Conservation (phyloP, 2,797 vertebrate genomes). For the Ispidina lecontei region DNA sequence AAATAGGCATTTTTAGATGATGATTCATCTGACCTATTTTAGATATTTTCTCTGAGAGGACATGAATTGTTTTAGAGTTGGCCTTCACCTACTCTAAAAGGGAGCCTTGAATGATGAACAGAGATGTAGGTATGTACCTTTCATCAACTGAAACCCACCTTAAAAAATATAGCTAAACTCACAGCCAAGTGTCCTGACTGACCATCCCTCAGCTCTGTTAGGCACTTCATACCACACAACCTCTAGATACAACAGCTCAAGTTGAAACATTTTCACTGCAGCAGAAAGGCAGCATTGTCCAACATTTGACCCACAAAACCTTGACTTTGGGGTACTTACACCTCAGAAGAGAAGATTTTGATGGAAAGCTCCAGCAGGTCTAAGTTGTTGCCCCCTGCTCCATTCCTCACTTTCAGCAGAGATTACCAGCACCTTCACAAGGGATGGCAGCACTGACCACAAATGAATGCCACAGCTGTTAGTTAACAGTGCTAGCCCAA, state of each 20-base stretch:
- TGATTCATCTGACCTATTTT: background rate
- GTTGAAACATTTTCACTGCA: background rate
- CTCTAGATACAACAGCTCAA: background rate
- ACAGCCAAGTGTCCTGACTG: background rate
- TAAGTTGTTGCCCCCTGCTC: background rate
- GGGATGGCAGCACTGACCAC: background rate
- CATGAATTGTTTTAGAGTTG: background rate
- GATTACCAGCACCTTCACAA: background rate
- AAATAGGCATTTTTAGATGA: background rate
- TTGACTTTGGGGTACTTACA: background rate
- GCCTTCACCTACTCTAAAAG: background rate
- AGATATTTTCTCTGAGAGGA: background rate
- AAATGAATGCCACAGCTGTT: background rate
- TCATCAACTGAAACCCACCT: background rate
- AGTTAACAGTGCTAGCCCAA: background rate
- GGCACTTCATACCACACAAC: background rate
- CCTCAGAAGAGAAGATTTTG: background rate
- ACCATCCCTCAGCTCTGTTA: accelerated
- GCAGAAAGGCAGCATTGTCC: background rate
- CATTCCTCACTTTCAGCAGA: background rate
- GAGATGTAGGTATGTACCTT: background rate
- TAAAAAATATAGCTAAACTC: background rate
- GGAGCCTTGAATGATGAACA: background rate
- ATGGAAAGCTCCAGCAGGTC: background rate
- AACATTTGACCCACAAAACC: background rate